phyloP scores from a whole-genome alignment of 2,797 vertebrate genomes.

The Melopsittacus undulatus region DNA sequence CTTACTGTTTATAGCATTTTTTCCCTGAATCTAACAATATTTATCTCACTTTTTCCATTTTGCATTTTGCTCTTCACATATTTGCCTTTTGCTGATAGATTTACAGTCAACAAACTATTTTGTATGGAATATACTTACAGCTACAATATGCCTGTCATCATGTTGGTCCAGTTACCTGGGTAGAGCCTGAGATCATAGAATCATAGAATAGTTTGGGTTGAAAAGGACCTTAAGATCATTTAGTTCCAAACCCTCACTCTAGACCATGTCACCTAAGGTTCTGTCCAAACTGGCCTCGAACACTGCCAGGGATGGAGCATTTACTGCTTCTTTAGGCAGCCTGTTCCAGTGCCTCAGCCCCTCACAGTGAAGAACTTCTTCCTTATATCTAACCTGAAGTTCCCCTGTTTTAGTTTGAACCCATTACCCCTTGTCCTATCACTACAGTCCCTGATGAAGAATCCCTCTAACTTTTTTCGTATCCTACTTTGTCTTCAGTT shows the following conservation, averaged over 20 bases:
- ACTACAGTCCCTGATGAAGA: not conserved
- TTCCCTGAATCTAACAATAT: constrained; percentile 63
- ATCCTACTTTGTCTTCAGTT: not conserved
- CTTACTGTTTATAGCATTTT: constrained; percentile 74
- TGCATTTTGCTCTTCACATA: constrained; percentile 70
- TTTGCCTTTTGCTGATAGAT: constrained; percentile 53
- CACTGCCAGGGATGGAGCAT: not conserved
- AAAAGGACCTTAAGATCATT: not conserved
- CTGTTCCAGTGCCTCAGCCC: not conserved
- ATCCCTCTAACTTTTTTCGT: not conserved
- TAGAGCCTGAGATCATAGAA: not conserved
- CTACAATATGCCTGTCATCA: not conserved
- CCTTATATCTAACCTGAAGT: not conserved
- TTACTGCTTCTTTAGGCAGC: not conserved
- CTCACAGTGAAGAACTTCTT: not conserved
- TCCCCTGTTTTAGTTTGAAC: not conserved
- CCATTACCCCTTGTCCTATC: not conserved
- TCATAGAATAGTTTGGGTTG: not conserved
- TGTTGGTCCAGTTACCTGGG: not conserved
- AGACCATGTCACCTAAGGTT: not conserved
- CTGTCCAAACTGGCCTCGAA: not conserved
- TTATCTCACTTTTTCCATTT: constrained; percentile 67
- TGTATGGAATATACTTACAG: not conserved
- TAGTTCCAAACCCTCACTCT: not conserved
- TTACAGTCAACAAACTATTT: not conserved